Evolutionary conservation across 2,797 vertebrate species (phyloP).

Genomic region (Chelonia mydas): DNA sequence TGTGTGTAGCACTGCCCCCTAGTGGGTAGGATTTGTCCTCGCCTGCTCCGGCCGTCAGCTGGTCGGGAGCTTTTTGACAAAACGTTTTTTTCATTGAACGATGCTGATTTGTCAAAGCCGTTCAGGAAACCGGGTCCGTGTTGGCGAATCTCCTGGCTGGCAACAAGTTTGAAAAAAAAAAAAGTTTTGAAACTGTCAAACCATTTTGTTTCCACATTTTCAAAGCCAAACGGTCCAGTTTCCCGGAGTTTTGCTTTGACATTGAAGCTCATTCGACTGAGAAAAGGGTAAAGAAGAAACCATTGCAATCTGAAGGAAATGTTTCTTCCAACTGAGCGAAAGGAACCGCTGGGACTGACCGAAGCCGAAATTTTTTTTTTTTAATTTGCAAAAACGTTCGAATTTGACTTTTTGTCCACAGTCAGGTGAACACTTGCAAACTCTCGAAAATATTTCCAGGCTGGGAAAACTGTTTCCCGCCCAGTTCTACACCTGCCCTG

Average conservation of each 20-base stretch:
- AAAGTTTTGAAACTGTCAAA: not conserved
- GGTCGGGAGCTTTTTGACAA: not conserved
- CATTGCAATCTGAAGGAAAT: not conserved
- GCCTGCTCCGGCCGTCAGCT: too few relatives aligned
- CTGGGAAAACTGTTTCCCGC: too few relatives aligned
- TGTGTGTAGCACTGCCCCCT: not conserved
- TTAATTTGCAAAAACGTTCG: not conserved
- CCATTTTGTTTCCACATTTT: too few relatives aligned
- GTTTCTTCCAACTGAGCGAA: not conserved
- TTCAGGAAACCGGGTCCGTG: not conserved
- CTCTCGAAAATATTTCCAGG: too few relatives aligned
- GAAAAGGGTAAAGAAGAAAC: not conserved
- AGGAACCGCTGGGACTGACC: not conserved
- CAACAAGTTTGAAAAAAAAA: not conserved
- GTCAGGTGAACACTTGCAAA: not conserved
- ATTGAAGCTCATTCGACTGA: not conserved
- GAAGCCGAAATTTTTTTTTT: not conserved
- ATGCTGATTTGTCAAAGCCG: not conserved
- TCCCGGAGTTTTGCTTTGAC: not conserved
- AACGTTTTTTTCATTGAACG: too few relatives aligned
- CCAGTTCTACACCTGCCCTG: too few relatives aligned
- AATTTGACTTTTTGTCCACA: not conserved
- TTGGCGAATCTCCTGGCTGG: not conserved
- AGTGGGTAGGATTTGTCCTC: not conserved
- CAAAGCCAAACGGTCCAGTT: not conserved